phyloP scores from a whole-genome alignment of 2,888 invertebrate species.

The Gymnocheta viridis region DNA sequence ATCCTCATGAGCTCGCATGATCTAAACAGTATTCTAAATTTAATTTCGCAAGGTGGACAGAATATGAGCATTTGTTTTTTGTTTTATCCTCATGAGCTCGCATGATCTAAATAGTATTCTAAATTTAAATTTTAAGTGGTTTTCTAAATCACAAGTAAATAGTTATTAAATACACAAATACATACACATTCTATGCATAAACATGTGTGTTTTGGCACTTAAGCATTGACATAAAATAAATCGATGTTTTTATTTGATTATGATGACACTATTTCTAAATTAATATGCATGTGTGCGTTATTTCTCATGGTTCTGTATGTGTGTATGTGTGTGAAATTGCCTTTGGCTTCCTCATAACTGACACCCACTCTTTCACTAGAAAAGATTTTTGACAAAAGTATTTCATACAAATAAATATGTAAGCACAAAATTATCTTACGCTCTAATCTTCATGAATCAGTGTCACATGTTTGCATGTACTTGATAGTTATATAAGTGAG shows the following conservation, averaged over 20 bases:
- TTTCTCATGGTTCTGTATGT: background rate
- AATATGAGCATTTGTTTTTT: too few species aligned
- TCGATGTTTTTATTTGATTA: slow-evolving; percentile 37
- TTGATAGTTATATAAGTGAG: too few species aligned
- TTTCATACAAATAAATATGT: background rate
- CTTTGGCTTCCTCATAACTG: slow-evolving; percentile 37
- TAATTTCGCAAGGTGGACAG: too few species aligned
- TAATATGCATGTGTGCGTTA: background rate
- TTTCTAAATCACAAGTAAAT: slow-evolving; percentile 36
- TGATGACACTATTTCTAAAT: slow-evolving; percentile 6
- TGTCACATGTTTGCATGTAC: background rate
- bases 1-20: too few species aligned
- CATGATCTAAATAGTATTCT: too few species aligned
- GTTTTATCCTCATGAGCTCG: too few species aligned
- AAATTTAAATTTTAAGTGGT: slow-evolving; percentile 43
- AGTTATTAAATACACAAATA: background rate
- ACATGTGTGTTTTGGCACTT: background rate
- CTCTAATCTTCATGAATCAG: slow-evolving; percentile 6
- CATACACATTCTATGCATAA: background rate
- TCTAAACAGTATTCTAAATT: too few species aligned
- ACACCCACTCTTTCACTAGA: slow-evolving; percentile 17
- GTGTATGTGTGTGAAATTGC: slow-evolving; percentile 19
- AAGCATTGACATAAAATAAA: slow-evolving; percentile 37
- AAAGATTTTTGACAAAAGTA: background rate
- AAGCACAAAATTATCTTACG: slow-evolving; percentile 26